These are phyloP conservation scores for Chitala chitala DNA, from an alignment of 2,113 vertebrate genomes.

Conservation along the genomic window DNA sequence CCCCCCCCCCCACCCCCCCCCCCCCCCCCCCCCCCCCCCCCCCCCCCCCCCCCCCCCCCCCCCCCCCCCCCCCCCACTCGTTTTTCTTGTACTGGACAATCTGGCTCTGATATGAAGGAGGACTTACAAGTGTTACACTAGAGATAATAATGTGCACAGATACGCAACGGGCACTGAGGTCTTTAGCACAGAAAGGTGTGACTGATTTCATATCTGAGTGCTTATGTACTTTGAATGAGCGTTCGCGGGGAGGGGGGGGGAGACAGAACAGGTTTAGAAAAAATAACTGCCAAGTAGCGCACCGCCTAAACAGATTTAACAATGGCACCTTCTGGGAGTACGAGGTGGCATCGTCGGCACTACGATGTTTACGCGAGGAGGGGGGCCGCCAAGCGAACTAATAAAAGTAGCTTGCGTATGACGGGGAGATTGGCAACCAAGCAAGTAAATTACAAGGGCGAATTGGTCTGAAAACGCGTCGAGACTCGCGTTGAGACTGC, in stretches of 20 bases:
- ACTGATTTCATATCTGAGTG: neutral
- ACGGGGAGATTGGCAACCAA: slow-evolving; percentile 33
- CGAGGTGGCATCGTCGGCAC: slow-evolving; percentile 32
- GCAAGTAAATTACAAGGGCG: slow-evolving; percentile 37
- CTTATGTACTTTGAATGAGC: neutral
- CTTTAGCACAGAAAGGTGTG: neutral
- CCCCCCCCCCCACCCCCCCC: no score
- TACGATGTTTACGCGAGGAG: slow-evolving; percentile 32
- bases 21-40: no score
- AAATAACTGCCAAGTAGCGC: slow-evolving; percentile 63
- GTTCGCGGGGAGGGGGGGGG: slow-evolving; percentile 38
- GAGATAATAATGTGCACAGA: slow-evolving; percentile 42
- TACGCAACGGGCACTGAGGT: neutral
- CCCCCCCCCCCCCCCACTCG: no score
- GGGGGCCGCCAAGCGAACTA: slow-evolving; percentile 37
- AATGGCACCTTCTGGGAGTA: slow-evolving; percentile 38
- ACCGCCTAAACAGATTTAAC: slow-evolving; percentile 39
- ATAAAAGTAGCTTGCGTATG: slow-evolving; percentile 32
- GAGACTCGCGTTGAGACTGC: slow-evolving; percentile 29
- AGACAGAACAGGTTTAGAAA: slow-evolving; percentile 20
- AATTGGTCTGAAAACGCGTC: slow-evolving; percentile 32
- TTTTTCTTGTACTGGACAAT: slow-evolving; percentile 52
- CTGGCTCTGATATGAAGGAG: slow-evolving; percentile 50
- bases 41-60: no score
- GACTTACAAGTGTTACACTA: slow-evolving; percentile 49